phyloP scores from a whole-genome alignment of 2,797 vertebrate genomes.

The Brachyalestes nurse region DNA sequence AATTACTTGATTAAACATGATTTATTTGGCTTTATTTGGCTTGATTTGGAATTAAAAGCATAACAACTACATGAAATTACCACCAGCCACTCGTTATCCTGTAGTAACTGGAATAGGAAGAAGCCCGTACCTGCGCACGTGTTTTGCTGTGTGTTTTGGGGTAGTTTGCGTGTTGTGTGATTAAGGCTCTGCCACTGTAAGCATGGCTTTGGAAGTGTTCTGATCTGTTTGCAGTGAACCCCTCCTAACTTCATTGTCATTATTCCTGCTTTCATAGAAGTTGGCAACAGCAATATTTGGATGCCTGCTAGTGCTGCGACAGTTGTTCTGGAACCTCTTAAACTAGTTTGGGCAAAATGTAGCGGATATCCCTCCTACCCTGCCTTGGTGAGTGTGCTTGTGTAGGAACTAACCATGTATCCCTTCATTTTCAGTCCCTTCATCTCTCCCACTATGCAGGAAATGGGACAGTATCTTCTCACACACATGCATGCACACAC shows the following conservation, averaged over 20 bases:
- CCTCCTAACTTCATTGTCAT: conserved; percentile 69
- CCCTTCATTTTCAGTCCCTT: background rate
- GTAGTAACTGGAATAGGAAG: background rate
- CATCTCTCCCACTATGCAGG: background rate
- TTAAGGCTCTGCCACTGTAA: conserved; percentile 40
- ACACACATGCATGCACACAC: background rate
- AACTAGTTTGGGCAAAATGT: conserved; percentile 99
- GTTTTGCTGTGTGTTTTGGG: conserved; percentile 15
- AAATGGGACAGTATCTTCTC: background rate
- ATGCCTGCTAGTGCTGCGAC: conserved; percentile 91
- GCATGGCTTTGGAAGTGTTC: conserved; percentile 56
- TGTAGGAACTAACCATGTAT: conserved; percentile 50
- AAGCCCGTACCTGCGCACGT: conserved; percentile 7
- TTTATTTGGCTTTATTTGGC: no score
- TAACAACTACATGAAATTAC: no score
- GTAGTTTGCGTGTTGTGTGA: conserved; percentile 33
- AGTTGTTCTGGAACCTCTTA: conserved; percentile 93
- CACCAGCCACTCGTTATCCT: background rate
- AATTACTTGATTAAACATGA: no score
- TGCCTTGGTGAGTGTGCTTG: conserved; percentile 90
- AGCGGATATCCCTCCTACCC: conserved; percentile 99
- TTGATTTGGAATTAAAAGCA: no score
- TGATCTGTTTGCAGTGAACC: conserved; percentile 52
- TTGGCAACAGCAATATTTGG: conserved; percentile 97
- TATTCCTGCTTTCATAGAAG: conserved; percentile 85